Conservation (phyloP, 2,113 vertebrate genomes). For the Cheilinus undulatus region DNA sequence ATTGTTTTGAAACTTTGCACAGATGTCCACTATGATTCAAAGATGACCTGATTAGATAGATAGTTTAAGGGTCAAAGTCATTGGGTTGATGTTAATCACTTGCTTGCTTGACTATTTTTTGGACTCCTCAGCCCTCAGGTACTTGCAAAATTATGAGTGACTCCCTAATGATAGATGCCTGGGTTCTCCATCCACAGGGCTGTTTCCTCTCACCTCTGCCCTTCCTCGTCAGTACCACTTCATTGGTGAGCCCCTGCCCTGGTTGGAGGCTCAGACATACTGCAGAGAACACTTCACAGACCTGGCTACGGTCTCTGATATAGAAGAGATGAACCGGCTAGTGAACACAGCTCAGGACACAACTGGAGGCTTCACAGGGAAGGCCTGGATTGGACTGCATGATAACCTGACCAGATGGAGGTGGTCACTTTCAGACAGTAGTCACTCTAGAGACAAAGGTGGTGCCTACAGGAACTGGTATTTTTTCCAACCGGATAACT, state of each 20-base stretch:
- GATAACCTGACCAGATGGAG: slow-evolving; percentile 25
- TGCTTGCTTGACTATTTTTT: too few relatives aligned
- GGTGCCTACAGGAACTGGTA: slow-evolving; percentile 23
- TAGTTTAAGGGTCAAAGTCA: too few relatives aligned
- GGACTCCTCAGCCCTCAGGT: too few relatives aligned
- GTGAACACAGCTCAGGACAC: slow-evolving; percentile 2
- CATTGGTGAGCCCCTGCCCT: background rate
- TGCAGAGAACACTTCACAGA: slow-evolving; percentile 24
- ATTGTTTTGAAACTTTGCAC: too few relatives aligned
- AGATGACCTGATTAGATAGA: too few relatives aligned
- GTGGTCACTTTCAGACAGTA: slow-evolving; percentile 7
- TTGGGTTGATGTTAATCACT: too few relatives aligned
- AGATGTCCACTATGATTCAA: too few relatives aligned
- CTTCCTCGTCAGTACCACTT: slow-evolving; percentile 9
- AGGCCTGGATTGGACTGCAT: slow-evolving; percentile 35
- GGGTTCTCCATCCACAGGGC: slow-evolving; percentile 4
- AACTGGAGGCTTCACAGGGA: background rate
- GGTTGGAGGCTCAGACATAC: background rate
- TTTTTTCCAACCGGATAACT: slow-evolving; percentile 17
- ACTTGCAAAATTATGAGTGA: too few relatives aligned
- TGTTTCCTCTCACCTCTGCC: background rate
- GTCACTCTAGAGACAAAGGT: background rate
- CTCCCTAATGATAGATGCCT: too few relatives aligned
- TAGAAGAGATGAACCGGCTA: slow-evolving; percentile 23
- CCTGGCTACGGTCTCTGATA: slow-evolving; percentile 19